These are phyloP conservation scores for Hemitrygon akajei DNA, from an alignment of 2,797 vertebrate species.

Conservation along the genomic window DNA sequence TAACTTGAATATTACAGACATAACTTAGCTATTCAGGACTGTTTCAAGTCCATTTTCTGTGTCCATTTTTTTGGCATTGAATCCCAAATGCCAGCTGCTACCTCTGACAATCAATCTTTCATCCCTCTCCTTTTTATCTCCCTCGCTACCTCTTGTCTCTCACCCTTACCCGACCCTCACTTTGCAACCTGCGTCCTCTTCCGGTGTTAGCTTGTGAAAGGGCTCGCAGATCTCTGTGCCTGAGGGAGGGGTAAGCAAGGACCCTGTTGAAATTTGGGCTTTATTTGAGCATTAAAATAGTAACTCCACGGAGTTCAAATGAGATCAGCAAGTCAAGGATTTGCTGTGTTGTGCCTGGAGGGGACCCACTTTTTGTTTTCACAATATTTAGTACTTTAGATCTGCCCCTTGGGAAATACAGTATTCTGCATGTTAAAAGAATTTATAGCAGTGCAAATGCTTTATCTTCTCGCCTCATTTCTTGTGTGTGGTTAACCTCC, in stretches of 20 bases:
- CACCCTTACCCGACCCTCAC: background rate
- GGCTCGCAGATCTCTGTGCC: background rate
- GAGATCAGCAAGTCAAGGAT: background rate
- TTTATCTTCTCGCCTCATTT: background rate
- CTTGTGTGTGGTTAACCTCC: no score
- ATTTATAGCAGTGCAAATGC: background rate
- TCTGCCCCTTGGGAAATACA: background rate
- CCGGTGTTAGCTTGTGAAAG: background rate
- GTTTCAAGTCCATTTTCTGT: background rate
- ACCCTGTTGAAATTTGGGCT: background rate
- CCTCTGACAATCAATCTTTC: background rate
- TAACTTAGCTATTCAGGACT: slow-evolving; percentile 2
- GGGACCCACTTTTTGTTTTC: background rate
- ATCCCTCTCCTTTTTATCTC: background rate
- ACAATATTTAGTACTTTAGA: background rate
- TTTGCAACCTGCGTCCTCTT: background rate
- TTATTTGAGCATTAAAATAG: background rate
- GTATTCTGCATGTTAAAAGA: background rate
- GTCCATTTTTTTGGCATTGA: no score
- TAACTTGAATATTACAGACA: background rate
- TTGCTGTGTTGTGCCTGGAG: background rate
- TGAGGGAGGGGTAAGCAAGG: background rate
- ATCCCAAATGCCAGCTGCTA: background rate
- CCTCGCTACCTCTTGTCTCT: no score
- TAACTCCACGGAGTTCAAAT: background rate